A percentile compares a stretch with the other conserved stretches of the same genome.
These are phyloP conservation scores for Chrosomus eos DNA, from an alignment of 2,797 vertebrate species.

Conservation along the genomic window DNA sequence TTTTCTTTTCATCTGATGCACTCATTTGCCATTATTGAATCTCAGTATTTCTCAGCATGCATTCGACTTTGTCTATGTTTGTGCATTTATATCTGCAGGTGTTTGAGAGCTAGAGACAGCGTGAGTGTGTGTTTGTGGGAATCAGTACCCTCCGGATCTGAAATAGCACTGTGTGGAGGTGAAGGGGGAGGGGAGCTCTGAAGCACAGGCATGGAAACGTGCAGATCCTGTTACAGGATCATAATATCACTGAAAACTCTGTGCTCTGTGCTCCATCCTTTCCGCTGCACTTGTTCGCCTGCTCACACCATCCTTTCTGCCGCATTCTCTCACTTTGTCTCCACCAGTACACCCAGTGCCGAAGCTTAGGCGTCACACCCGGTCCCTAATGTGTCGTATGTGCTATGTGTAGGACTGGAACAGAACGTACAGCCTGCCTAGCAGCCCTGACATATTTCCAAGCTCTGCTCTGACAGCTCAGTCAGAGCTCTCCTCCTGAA, in stretches of 20 bases:
- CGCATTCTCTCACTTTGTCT: slow-evolving; percentile 8
- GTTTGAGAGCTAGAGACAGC: slow-evolving; percentile 49
- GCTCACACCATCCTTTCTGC: slow-evolving; percentile 16
- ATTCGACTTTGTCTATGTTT: slow-evolving; percentile 50
- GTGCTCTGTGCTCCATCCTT: slow-evolving; percentile 50
- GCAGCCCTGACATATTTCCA: slow-evolving; percentile 53
- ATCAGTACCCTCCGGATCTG: slow-evolving; percentile 81
- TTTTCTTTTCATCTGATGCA: slow-evolving; percentile 51
- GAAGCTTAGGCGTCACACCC: slow-evolving; percentile 43
- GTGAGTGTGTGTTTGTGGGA: slow-evolving; percentile 62
- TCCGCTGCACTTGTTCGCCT: slow-evolving; percentile 40
- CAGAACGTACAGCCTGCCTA: slow-evolving; percentile 49
- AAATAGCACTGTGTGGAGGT: slow-evolving; percentile 83
- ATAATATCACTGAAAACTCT: slow-evolving; percentile 86
- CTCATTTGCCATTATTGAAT: not conserved
- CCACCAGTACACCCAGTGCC: slow-evolving; percentile 35
- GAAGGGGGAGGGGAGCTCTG: slow-evolving; percentile 76
- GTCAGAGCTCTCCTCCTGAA: slow-evolving; percentile 49
- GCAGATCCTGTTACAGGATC: slow-evolving; percentile 93
- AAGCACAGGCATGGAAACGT: slow-evolving; percentile 87
- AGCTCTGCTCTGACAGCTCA: slow-evolving; percentile 43
- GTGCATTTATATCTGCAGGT: slow-evolving; percentile 61
- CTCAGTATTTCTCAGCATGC: slow-evolving; percentile 31
- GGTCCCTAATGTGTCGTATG: slow-evolving; percentile 41
- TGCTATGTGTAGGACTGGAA: slow-evolving; percentile 46